phyloP scores from a whole-genome alignment of 2,797 vertebrate species.

The Numenius phaeopus region DNA sequence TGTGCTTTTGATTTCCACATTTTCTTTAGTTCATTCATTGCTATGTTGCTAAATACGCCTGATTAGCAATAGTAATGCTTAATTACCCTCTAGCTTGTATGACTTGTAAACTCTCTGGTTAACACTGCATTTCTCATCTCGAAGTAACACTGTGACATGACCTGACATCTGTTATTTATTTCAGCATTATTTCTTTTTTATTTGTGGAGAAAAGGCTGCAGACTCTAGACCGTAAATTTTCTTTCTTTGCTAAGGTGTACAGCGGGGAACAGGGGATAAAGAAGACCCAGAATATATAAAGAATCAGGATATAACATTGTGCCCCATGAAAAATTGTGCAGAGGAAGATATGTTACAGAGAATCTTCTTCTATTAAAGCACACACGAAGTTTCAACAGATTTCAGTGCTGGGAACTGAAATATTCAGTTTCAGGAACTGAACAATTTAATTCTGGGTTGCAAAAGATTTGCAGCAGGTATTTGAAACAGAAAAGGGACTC shows the following conservation, averaged over 20 bases:
- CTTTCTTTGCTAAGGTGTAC: background rate
- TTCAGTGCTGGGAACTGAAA: background rate
- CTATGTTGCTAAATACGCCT: background rate
- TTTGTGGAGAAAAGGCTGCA: conserved; percentile 4
- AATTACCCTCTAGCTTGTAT: background rate
- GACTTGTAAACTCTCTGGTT: background rate
- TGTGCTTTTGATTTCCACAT: background rate
- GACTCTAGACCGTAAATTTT: background rate
- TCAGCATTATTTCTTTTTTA: background rate
- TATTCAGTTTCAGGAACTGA: background rate
- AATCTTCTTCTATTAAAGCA: background rate
- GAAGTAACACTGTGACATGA: background rate
- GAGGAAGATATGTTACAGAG: background rate
- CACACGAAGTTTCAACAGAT: background rate
- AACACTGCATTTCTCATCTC: background rate
- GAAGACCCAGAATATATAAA: background rate
- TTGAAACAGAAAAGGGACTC: background rate
- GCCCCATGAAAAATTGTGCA: background rate
- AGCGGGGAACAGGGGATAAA: background rate
- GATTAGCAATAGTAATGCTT: background rate
- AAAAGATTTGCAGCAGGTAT: background rate
- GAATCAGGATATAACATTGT: background rate
- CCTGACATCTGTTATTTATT: conserved; percentile 17
- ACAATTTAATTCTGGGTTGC: background rate
- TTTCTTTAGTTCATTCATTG: background rate